phyloP scores from a whole-genome alignment of 2,797 vertebrate genomes.

The Petrocephalus schoutedeni region DNA sequence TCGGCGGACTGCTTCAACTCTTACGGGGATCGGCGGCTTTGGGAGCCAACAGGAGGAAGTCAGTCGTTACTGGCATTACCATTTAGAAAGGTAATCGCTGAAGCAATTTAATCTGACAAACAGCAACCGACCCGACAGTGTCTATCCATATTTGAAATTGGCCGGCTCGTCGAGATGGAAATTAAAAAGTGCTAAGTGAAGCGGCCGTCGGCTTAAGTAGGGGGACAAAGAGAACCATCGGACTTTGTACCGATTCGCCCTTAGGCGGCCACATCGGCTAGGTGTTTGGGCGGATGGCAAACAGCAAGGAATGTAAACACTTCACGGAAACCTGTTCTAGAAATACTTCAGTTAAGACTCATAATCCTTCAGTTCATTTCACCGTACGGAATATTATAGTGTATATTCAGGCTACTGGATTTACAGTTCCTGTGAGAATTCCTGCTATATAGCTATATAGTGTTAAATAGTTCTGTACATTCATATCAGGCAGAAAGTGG shows the following conservation, averaged over 20 bases:
- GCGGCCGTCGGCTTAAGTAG: neutral
- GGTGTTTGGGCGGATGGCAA: neutral
- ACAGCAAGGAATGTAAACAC: neutral
- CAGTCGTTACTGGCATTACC: conserved; percentile 25
- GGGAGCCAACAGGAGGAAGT: conserved; percentile 4
- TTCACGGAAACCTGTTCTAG: neutral
- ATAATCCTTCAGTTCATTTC: neutral
- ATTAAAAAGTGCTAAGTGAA: conserved; percentile 24
- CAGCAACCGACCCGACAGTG: conserved; percentile 27
- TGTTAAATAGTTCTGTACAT: neutral
- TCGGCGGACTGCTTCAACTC: conserved; percentile 27
- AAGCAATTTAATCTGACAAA: conserved; percentile 34
- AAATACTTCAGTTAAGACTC: neutral
- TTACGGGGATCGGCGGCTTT: conserved; percentile 4
- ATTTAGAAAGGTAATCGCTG: conserved; percentile 32
- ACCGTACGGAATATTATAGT: neutral
- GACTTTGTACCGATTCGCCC: neutral
- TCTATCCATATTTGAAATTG: conserved; percentile 29
- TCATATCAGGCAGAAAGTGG: neutral
- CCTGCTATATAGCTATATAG: neutral
- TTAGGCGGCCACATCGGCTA: neutral
- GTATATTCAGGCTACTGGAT: neutral
- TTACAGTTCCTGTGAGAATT: neutral
- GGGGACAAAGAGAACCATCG: neutral
- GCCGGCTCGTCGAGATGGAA: conserved; percentile 27